These are phyloP conservation scores for Atta colombica DNA, from an alignment of 1,140 invertebrate genomes.

Conservation along the genomic window DNA sequence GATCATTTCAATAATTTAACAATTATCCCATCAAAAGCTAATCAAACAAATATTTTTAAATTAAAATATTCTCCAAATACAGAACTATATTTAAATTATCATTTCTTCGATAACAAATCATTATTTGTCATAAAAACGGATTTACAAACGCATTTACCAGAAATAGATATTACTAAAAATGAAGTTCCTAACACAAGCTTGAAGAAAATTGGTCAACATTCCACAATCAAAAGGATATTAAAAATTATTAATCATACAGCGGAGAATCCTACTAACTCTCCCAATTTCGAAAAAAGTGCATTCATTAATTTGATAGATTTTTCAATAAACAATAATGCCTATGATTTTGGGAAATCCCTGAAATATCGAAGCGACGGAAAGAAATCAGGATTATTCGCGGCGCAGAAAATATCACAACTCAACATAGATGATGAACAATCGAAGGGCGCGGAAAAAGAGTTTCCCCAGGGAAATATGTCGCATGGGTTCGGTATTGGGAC, in stretches of 20 bases:
- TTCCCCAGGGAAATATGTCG: conserved; percentile 55
- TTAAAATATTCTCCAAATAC: not conserved
- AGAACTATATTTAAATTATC: conserved; percentile 5
- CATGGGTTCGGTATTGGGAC: conserved; percentile 15
- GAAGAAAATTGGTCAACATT: not conserved
- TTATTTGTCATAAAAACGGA: not conserved
- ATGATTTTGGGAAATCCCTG: not conserved
- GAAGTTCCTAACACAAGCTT: not conserved
- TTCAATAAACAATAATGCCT: not conserved
- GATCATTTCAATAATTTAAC: conserved; percentile 23
- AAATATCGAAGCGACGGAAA: conserved; percentile 5
- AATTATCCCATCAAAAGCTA: not conserved
- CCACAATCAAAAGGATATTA: not conserved
- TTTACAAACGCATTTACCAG: not conserved
- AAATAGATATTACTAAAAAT: not conserved
- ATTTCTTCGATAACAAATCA: not conserved
- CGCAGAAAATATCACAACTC: conserved; percentile 22
- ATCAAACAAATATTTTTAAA: not conserved
- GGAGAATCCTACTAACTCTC: too few species aligned
- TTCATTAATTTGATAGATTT: not conserved
- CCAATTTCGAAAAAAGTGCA: not conserved
- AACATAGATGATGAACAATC: conserved; percentile 20
- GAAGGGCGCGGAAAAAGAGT: conserved; percentile 10
- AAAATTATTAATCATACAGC: not conserved
- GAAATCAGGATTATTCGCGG: conserved; percentile 18